A percentile compares a stretch with the other conserved stretches of the same genome.
Evolutionary conservation across 2,888 invertebrate species (phyloP).

Genomic region (Drosophila nigricruria): DNA sequence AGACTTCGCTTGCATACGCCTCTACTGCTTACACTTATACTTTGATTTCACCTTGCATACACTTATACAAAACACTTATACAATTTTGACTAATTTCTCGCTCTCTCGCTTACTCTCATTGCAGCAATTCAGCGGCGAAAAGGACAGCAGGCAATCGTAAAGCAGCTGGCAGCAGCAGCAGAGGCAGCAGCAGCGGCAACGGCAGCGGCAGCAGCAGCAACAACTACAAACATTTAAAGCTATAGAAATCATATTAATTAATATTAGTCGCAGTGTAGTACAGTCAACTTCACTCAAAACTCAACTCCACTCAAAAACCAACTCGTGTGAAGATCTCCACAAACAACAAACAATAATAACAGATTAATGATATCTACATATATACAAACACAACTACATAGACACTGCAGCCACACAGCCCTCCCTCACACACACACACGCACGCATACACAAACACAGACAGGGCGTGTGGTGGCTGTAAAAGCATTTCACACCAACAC

Average conservation of each 20-base stretch:
- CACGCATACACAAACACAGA: constrained; percentile 1
- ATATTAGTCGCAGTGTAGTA: constrained; percentile 64
- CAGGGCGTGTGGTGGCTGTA: constrained; percentile 13
- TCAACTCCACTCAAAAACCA: constrained; percentile 45
- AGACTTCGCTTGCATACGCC: too few relatives aligned
- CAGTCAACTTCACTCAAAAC: constrained; percentile 72
- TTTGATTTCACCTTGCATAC: not conserved
- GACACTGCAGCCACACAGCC: constrained; percentile 37
- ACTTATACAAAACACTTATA: constrained; percentile 7
- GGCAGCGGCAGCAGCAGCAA: constrained; percentile 22
- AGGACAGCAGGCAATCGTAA: constrained; percentile 77
- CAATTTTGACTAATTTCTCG: constrained; percentile 61
- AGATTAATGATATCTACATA: constrained; percentile 10
- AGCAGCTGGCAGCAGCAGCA: constrained; percentile 41
- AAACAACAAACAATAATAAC: constrained; percentile 26
- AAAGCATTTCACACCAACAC: constrained; percentile 55
- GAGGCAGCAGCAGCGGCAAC: constrained; percentile 31
- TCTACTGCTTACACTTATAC: too few relatives aligned
- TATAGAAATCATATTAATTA: constrained; percentile 46
- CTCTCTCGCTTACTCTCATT: constrained; percentile 57
- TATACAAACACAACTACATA: constrained; percentile 25
- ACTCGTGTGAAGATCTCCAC: constrained; percentile 74
- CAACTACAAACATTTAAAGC: constrained; percentile 58
- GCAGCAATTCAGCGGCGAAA: constrained; percentile 68
- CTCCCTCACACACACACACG: not conserved